Evolutionary conservation across 2,888 invertebrate species (phyloP).

Genomic region (Cheilosia urbana): DNA sequence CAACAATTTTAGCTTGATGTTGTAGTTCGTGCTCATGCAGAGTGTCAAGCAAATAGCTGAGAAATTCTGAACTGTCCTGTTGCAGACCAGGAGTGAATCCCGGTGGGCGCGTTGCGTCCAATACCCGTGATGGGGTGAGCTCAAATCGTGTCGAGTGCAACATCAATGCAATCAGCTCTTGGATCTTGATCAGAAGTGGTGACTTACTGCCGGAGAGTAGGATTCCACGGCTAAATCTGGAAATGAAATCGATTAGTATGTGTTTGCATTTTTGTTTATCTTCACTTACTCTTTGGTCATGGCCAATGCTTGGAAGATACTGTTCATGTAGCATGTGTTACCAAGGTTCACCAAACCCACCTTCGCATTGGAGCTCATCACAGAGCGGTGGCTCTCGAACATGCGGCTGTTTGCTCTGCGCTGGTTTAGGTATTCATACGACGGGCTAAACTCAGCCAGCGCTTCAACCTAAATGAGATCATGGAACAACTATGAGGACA

Average conservation of each 20-base stretch:
- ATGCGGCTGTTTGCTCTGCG: conserved; percentile 80
- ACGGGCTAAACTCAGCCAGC: conserved; percentile 84
- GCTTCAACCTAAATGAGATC: conserved; percentile 80
- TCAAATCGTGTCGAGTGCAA: conserved; percentile 88
- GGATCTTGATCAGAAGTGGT: conserved; percentile 87
- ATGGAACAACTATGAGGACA: not conserved
- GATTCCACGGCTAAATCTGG: conserved; percentile 88
- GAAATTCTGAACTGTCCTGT: conserved; percentile 95
- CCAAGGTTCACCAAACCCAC: conserved; percentile 93
- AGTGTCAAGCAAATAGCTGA: conserved; percentile 86
- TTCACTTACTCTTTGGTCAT: conserved; percentile 89
- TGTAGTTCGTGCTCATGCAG: conserved; percentile 89
- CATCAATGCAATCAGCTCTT: conserved; percentile 90
- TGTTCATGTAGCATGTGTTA: conserved; percentile 96
- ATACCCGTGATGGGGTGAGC: conserved; percentile 89
- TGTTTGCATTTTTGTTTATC: not conserved
- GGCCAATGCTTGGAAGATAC: conserved; percentile 92
- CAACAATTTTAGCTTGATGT: conserved; percentile 36
- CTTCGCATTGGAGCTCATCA: conserved; percentile 79
- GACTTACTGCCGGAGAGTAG: conserved; percentile 85
- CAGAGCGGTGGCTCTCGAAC: conserved; percentile 75
- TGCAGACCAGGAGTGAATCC: conserved; percentile 91
- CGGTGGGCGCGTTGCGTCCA: conserved; percentile 89
- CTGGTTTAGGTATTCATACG: conserved; percentile 82
- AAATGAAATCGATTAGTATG: not conserved